Percentiles rank a stretch among this genome's conserved stretches.
Evolutionary conservation across 1,140 invertebrate genomes (phyloP).

Genomic region (Brachionus calyciflorus): DNA sequence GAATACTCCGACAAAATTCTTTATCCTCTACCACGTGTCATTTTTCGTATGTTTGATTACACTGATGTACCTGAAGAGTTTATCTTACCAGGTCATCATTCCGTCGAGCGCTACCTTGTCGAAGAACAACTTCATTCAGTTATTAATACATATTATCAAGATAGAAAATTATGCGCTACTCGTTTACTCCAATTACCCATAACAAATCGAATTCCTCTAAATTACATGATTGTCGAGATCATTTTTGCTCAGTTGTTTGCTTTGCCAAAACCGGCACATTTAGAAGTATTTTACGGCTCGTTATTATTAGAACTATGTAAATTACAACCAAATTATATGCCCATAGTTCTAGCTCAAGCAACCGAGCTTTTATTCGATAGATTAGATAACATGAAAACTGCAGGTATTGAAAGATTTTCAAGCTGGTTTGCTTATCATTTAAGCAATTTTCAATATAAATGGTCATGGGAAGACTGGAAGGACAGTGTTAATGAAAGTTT

Average conservation of each 20-base stretch:
- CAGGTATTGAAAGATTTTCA: slow-evolving; percentile 92
- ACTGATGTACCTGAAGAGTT: slow-evolving; percentile 87
- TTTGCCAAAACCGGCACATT: slow-evolving; percentile 76
- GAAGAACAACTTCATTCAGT: slow-evolving; percentile 94
- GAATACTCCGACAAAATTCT: slow-evolving; percentile 81
- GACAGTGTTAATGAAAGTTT: slow-evolving; percentile 65
- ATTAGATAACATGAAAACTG: slow-evolving; percentile 92
- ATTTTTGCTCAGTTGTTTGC: slow-evolving; percentile 81
- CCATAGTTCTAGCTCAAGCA: slow-evolving; percentile 91
- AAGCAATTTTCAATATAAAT: slow-evolving; percentile 97
- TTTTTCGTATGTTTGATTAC: slow-evolving; percentile 84
- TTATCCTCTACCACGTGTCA: slow-evolving; percentile 75
- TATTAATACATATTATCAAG: slow-evolving; percentile 79
- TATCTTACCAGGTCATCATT: slow-evolving; percentile 83
- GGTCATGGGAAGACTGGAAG: slow-evolving; percentile 80
- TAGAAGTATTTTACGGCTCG: slow-evolving; percentile 91
- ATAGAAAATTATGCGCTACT: slow-evolving; percentile 89
- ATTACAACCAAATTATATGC: slow-evolving; percentile 89
- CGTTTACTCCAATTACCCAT: slow-evolving; percentile 86
- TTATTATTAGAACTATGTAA: slow-evolving; percentile 95
- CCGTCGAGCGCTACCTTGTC: slow-evolving; percentile 93
- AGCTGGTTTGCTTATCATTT: slow-evolving; percentile 98
- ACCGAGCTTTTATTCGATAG: slow-evolving; percentile 93
- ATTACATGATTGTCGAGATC: slow-evolving; percentile 92
- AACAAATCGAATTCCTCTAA: slow-evolving; percentile 88